Conservation (phyloP, 92 coral and sea anemone genomes). For the Paramuricea clavata region DNA sequence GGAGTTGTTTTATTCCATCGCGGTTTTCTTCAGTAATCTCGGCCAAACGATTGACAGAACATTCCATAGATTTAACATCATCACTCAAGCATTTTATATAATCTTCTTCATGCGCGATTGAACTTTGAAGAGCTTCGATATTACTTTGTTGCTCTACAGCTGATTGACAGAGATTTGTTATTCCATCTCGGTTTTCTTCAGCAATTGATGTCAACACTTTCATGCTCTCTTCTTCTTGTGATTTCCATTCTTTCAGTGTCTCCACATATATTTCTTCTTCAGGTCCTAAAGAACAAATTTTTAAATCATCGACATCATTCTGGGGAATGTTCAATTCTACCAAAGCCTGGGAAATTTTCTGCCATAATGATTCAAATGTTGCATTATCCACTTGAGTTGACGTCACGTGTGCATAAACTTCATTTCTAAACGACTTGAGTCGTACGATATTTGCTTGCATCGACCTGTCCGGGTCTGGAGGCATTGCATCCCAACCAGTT, state of each 20-base stretch:
- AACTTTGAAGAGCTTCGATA: too few relatives aligned
- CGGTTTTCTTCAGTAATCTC: too few relatives aligned
- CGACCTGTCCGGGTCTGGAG: not conserved
- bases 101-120: too few relatives aligned
- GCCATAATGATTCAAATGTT: not conserved
- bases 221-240: not conserved
- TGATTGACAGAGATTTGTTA: not conserved
- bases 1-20: too few relatives aligned
- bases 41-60: not conserved
- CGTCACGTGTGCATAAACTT: not conserved
- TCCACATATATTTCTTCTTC: not conserved
- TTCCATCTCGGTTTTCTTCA: not conserved
- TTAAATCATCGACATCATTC: not conserved
- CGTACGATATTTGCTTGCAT: slow-evolving; percentile 4
- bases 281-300: not conserved
- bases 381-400: not conserved
- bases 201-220: not conserved
- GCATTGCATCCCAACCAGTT: not conserved
- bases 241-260: not conserved
- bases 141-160: too few relatives aligned
- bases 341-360: not conserved
- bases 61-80: too few relatives aligned
- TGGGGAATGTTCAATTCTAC: not conserved
- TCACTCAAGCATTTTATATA: too few relatives aligned
- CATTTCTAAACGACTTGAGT: slow-evolving; percentile 2